Evolutionary conservation across 2,888 invertebrate species (phyloP).

Genomic region (Scrobipalpa atriplicella): DNA sequence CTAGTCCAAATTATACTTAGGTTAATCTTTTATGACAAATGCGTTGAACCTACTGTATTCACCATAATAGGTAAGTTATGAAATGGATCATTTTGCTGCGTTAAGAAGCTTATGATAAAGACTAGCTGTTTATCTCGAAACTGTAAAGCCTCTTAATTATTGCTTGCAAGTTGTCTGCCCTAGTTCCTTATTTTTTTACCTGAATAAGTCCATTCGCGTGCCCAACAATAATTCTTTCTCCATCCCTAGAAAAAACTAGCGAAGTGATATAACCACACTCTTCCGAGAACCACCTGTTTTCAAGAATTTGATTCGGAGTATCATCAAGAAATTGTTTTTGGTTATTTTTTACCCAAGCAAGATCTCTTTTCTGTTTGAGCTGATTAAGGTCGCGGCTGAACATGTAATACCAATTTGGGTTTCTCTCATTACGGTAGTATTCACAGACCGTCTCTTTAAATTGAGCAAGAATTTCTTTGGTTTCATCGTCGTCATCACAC

Average conservation of each 20-base stretch:
- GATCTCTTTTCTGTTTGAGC: constrained; percentile 40
- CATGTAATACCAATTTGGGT: constrained; percentile 65
- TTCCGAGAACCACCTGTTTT: constrained; percentile 60
- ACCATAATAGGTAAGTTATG: too few relatives aligned
- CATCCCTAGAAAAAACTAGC: constrained; percentile 68
- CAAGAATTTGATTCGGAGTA: constrained; percentile 55
- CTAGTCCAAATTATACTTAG: constrained; percentile 48
- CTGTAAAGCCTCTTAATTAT: too few relatives aligned
- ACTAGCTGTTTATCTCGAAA: too few relatives aligned
- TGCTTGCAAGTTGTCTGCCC: neutral
- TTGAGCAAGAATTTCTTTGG: constrained; percentile 44
- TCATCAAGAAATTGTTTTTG: constrained; percentile 53
- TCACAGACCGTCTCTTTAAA: constrained; percentile 45
- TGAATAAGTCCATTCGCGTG: constrained; percentile 79
- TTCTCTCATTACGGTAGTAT: constrained; percentile 54
- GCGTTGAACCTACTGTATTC: too few relatives aligned
- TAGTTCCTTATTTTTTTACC: constrained; percentile 50
- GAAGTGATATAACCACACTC: constrained; percentile 65
- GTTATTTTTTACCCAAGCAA: constrained; percentile 58
- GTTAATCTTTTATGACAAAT: too few relatives aligned
- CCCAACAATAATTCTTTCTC: constrained; percentile 66
- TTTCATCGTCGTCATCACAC: constrained; percentile 1
- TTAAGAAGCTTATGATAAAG: too few relatives aligned
- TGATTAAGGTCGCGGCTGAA: constrained; percentile 46
- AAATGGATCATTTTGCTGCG: too few relatives aligned